phyloP scores from a whole-genome alignment of 2,797 vertebrate species.

The Synaphobranchus kaupii region DNA sequence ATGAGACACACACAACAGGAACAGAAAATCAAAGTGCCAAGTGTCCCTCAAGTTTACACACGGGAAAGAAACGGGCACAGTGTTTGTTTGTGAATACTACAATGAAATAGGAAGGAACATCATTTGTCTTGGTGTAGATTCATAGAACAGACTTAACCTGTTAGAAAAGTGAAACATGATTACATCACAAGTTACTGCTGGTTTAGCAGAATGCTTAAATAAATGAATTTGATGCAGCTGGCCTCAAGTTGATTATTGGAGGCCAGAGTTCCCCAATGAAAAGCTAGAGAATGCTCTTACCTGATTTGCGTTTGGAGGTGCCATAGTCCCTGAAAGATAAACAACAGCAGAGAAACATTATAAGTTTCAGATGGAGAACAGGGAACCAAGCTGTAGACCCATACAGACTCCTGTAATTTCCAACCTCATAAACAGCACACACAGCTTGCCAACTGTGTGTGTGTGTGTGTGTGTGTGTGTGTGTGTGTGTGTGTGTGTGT shows the following conservation, averaged over 20 bases:
- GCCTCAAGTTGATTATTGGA: neutral
- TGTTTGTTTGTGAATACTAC: neutral
- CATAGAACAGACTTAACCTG: neutral
- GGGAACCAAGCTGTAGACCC: neutral
- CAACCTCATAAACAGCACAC: neutral
- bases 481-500: neutral
- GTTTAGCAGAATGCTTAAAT: neutral
- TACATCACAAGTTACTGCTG: neutral
- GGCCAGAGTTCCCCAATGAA: neutral
- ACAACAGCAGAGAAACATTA: constrained; percentile 89
- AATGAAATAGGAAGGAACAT: too few species aligned
- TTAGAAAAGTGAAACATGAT: neutral
- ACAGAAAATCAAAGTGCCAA: neutral
- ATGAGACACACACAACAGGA: neutral
- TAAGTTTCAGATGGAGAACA: constrained; percentile 60
- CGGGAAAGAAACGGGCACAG: neutral
- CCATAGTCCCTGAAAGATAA: constrained; percentile 90
- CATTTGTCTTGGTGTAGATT: neutral
- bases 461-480: neutral
- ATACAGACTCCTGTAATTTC: neutral
- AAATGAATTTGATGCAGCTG: neutral
- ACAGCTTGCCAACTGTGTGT: neutral
- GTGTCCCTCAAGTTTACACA: neutral
- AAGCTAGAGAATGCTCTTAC: constrained; percentile 67
- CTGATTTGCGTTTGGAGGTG: constrained; percentile 87